Evolutionary conservation across 2,888 invertebrate species (phyloP), one percentile per base, ranked within the genome.

Genomic region (Mesorhabditis sp.): DNA sequence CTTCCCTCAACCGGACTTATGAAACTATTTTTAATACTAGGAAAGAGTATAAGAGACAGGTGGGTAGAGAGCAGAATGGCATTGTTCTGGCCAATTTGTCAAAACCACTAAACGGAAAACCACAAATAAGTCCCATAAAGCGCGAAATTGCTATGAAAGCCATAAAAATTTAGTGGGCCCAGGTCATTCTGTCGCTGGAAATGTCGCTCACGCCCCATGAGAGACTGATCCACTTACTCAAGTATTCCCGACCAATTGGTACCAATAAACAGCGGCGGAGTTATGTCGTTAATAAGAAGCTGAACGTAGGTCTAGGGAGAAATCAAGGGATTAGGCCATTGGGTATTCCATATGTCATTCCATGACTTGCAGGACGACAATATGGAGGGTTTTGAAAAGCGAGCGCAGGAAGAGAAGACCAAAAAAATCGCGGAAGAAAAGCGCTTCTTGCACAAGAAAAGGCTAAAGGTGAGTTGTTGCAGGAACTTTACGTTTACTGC

Each of bases 1-100:
- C 96, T 76, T 96, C 96, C 96, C 96, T 97, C 96, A 96, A 95
- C 0, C 95, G 96, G 87, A 97, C 97, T 6, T 97, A 97, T 86
- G 94, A 95, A 87, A 93, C 94, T 88, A 95, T 97, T 80, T 94
- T 94, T 0, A 94, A 95, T 87, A 95, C 95, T 0, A 90, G 93
- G 79, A 96, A 96, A 86, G 96, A 97, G 87, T 97, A 96, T 95
- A 95, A 96, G 87, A 67, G 80, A 69, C 78, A 80, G 72, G 76
- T 73, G 5, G 62, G 58, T 43, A 10, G n/a, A 15, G 10, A 95
- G 87, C 96, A 96, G 5, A 96, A 96, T 86, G 94, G 95, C 87
- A 93, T 94, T 88, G 95, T 96, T 80, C 94, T 94, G 0, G 94
- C 95, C 87, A 94, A 95, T 0, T 90, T 93, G 78, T 95, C 95